These are phyloP conservation scores for Xiphophorus couchianus DNA, from an alignment of 2,113 vertebrate genomes.

Conservation along the genomic window DNA sequence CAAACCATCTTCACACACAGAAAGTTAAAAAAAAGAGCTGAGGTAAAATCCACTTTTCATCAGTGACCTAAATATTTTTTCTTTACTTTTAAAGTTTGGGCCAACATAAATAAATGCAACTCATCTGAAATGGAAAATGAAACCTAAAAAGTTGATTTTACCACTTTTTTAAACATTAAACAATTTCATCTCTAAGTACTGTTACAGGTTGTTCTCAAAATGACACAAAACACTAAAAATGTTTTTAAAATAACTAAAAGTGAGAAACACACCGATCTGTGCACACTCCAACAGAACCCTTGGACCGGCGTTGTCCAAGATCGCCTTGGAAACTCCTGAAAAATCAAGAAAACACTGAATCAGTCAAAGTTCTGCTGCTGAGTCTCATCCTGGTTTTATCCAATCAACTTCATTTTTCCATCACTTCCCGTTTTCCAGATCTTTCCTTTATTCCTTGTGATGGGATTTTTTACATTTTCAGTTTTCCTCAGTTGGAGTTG, in stretches of 20 bases:
- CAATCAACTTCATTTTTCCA: background rate
- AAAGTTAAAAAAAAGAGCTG: too few species aligned
- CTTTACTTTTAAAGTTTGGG: too few species aligned
- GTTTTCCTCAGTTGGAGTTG: too few species aligned
- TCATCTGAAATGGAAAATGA: too few species aligned
- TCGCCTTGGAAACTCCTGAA: slow-evolving; percentile 89
- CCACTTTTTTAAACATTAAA: too few species aligned
- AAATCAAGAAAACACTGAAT: background rate
- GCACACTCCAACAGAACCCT: slow-evolving; percentile 78
- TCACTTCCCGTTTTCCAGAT: background rate
- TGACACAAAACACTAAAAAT: background rate
- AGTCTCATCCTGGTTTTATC: background rate
- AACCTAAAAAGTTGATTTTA: too few species aligned
- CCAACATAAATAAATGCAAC: too few species aligned
- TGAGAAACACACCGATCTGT: slow-evolving; percentile 71
- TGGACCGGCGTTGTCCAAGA: slow-evolving; percentile 85
- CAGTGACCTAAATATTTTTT: too few species aligned
- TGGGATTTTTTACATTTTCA: too few species aligned
- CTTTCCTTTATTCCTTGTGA: background rate
- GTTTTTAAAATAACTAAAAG: background rate
- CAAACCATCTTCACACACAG: too few species aligned
- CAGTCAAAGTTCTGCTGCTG: background rate
- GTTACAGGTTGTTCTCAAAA: background rate
- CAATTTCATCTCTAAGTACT: too few species aligned
- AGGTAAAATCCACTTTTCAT: too few species aligned